Base-by-base conservation (phyloP, 1,140 invertebrate species). In the Cydia splendana region DNA sequence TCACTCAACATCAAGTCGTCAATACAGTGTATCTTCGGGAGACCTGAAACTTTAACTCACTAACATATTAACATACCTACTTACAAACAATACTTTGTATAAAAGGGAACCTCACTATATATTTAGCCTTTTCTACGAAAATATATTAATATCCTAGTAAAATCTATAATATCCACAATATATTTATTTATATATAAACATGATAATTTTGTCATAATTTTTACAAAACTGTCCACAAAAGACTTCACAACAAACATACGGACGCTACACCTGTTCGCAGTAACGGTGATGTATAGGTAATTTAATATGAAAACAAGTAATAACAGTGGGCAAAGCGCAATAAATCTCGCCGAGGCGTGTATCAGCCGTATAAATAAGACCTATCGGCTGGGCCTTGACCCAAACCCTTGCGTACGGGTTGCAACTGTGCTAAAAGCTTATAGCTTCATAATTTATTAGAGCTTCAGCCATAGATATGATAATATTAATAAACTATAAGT, bases 301-400 rank as follows among this genome's bases (percentile, higher is more conserved):
- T 71, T 71, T 38, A 71, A 71, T 71, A 71, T 85, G 83, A 86
- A 84, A 80, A 78, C 79, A 76, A 79, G 79, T 79, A 83, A 82
- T 81, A 82, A 84, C 80, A 80, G 82, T 82, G 67, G 67, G 30
- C 67, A 38, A 34, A 71, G 67, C 30, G 81, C 69, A 78, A 86
- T 88, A 86, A 84, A 86, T 88, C 87, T 87, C 78, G 78, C n/a
- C n/a, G 78, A 74, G 71, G 76, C 77, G 79, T 80, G 78, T 81
- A 75, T 75, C 67, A 71, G 67, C 34, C 30, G 76, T 80, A 78
- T 77, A 62, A 76, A 76, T 77, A 77, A 77, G 48, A 24, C 76
- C 76, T 65, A 53, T 79, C 74, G 76, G 15, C 75, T 51, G 62
- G 77, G 77, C 87, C 87, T 89, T 89, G 85, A 87, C 87, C 85